Conservation (phyloP, 2,888 invertebrate genomes). For the Tenodera sinensis region DNA sequence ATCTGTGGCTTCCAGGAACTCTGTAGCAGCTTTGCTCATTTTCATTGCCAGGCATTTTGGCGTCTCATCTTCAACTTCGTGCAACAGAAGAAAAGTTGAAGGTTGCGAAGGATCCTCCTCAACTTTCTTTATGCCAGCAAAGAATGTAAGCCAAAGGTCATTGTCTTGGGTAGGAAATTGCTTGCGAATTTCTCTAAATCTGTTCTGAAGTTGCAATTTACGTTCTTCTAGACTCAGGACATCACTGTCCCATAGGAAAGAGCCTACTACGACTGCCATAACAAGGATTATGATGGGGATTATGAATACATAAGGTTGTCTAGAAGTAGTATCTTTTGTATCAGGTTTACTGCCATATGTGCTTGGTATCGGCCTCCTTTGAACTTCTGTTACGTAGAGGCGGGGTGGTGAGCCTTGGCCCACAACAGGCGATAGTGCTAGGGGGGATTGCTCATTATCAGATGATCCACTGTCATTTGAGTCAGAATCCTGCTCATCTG, state of each 20-base stretch:
- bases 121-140: not conserved
- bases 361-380: too few species aligned
- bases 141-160: not conserved
- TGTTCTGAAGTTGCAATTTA: not conserved
- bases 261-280: too few species aligned
- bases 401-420: too few species aligned
- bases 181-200: not conserved
- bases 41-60: not conserved
- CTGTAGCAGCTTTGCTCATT: not conserved
- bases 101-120: not conserved
- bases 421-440: too few species aligned
- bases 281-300: too few species aligned
- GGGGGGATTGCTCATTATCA: not conserved
- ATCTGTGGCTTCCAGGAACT: not conserved
- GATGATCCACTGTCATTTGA: not conserved
- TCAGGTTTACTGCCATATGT: too few species aligned
- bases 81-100: not conserved
- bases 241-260: not conserved
- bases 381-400: too few species aligned
- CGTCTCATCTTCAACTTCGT: not conserved
- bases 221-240: not conserved
- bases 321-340: too few species aligned
- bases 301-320: too few species aligned
- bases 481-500: not conserved
- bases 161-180: not conserved